Base-by-base conservation (phyloP, 2,888 invertebrate species). In the Plagiodera versicolora region DNA sequence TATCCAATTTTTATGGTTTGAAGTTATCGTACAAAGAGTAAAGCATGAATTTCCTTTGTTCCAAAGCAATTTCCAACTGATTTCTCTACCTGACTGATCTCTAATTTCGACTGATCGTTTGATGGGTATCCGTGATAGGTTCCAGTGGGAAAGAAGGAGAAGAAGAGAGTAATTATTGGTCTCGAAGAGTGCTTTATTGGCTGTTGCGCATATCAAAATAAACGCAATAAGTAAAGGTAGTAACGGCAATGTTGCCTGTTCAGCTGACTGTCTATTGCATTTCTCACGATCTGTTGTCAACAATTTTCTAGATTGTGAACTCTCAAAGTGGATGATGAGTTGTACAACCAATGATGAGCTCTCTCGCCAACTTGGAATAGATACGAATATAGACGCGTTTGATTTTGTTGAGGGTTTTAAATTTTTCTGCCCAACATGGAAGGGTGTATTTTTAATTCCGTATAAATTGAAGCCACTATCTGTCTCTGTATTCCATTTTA, bases 51-150 rank as follows among this genome's bases (percentile, higher is more conserved):
- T 57, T 52, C 54, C 62, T 56, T 62, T 58, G 62, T 62, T 62
- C 58, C 30, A 61, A 32, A 58, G 62, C 62, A 62, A 62, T 62
- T 61, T 58, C 55, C 50, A 46, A 58, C 58, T 53, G 60, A 63
- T 61, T 68, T 68, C 64, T 65, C 53, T 64, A 64, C 64, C 61
- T 65, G 65, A 65, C 61, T 66, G 65, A 48, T 56, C 50, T 61
- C 68, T 65, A 68, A 68, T 68, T 68, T 65, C 56, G 48, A 55
- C 49, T 54, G 53, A 60, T 57, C 39, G 55, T 49, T 57, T 59
- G 64, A 64, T 60, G 64, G 61, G 63, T 59, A 61, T 62, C 59
- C 61, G 63, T 62, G 66, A 52, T 58, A 58, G 44, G 49, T 53
- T 51, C 62, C 63, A 61, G 63, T 58, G 44, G 60, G 51, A 59